Evolutionary conservation across 2,113 vertebrate species (phyloP).

Genomic region (Nematolebias whitei): DNA sequence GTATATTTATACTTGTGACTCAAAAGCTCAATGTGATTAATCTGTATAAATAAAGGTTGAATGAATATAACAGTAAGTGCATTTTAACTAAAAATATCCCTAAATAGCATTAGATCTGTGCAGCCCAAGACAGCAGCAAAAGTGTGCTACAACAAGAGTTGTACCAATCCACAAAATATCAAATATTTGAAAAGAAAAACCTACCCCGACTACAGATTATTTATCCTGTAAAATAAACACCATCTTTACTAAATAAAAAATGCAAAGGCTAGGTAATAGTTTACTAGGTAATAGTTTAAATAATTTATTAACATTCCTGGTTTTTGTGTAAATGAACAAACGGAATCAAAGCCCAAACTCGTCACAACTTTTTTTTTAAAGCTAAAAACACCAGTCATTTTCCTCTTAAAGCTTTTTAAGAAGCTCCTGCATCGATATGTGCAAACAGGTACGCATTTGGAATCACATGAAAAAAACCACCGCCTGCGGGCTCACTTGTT

Average conservation of each 20-base stretch:
- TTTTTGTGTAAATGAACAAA: neutral
- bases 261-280: neutral
- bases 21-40: too few relatives aligned
- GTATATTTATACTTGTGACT: too few relatives aligned
- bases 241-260: neutral
- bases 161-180: neutral
- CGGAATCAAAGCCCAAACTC: neutral
- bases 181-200: neutral
- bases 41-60: too few relatives aligned
- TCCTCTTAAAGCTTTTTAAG: conserved; percentile 24
- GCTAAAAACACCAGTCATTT: neutral
- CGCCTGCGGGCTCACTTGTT: conserved; percentile 69
- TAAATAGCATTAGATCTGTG: neutral
- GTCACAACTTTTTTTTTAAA: neutral
- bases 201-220: neutral
- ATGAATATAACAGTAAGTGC: too few relatives aligned
- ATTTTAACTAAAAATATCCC: neutral
- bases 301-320: too few relatives aligned
- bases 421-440: conserved; percentile 47
- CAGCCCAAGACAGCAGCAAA: neutral
- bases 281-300: too few relatives aligned
- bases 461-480: conserved; percentile 62
- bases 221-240: neutral
- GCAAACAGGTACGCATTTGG: conserved; percentile 60
- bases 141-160: neutral